Evolutionary conservation across 2,797 vertebrate genomes (phyloP), one percentile per base, ranked within the genome.

Genomic region (Tenualosa ilisha): DNA sequence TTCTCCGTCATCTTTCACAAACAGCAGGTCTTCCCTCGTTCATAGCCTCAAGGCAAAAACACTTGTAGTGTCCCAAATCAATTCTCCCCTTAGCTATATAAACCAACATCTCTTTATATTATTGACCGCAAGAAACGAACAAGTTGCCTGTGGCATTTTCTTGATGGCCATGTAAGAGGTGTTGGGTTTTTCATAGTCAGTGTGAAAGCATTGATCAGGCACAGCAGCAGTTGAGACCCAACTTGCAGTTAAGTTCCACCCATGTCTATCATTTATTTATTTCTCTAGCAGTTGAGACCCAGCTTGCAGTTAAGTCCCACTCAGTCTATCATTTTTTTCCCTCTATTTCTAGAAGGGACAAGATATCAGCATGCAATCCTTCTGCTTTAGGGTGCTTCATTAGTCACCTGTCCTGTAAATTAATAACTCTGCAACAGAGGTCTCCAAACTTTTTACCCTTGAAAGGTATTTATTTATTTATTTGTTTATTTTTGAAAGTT

Each of bases 141-240:
- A 75, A 75, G 24, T 43, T 81, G 68, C 79, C 84, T n/a, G 15
- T 40, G 43, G 37, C 43, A 24, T 46, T 68, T 53, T 53, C 37
- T 12, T 59, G 49, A 84, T 75, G 50, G 65, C 50, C 54, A 22
- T 79, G 72, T 46, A 40, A 79, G 72, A 79, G 72, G 72, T 79
- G 72, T 79, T n/a, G 6, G 4, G 17, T 79, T 79, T 79, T 79
- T 43, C 2, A 40, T 40, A 17, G 40, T 46, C 72, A 79, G 12
- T 79, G 40, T 20, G 17, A 79, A 46, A 46, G 72, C 72, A 46
- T 40, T 46, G 72, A 79, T 79, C 72, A 79, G 31, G 5, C 11
- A 11, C 63, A 31, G 11, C 8, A 75, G 15, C 31, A 40, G 0
- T 15, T 15, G 65, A 72, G 65, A 13, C 65, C 31, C 63, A 68